Percentiles rank a stretch among this genome's conserved stretches.
Conservation (phyloP, 2,888 invertebrate species). For the Leptinotarsa peninsularis region DNA sequence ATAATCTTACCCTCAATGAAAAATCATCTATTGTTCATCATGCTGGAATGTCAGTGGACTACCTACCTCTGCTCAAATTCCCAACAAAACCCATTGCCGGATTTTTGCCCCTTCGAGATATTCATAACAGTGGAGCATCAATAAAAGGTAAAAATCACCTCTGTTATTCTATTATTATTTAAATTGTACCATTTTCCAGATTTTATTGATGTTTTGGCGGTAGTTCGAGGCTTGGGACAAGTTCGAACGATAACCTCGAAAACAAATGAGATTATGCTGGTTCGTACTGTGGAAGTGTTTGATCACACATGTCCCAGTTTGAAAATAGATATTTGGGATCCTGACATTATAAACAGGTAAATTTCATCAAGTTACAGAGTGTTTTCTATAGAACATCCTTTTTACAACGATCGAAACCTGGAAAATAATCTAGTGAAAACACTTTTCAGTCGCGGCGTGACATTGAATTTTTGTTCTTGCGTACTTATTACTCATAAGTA, state of each 20-base stretch:
- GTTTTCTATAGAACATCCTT: background rate
- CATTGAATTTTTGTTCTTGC: no score
- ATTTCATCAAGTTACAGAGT: background rate
- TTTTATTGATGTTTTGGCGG: conserved; percentile 77
- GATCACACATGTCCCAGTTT: conserved; percentile 73
- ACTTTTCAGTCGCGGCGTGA: no score
- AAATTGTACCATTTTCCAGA: conserved; percentile 52
- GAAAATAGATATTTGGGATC: conserved; percentile 76
- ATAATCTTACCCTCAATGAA: conserved; percentile 74
- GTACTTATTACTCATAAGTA: no score
- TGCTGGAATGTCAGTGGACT: conserved; percentile 68
- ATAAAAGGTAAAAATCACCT: conserved; percentile 50
- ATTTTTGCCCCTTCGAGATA: conserved; percentile 69
- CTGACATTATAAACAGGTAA: conserved; percentile 75
- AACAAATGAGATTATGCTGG: conserved; percentile 69
- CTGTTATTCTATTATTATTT: background rate
- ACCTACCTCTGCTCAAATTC: conserved; percentile 70
- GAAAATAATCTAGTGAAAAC: no score
- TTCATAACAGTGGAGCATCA: conserved; percentile 65
- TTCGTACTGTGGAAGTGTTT: conserved; percentile 76
- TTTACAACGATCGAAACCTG: no score
- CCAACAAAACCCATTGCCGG: conserved; percentile 76
- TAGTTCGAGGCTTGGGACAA: conserved; percentile 74
- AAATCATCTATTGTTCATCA: conserved; percentile 73
- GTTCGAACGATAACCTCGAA: conserved; percentile 73